phyloP scores from a whole-genome alignment of 2,888 invertebrate genomes.

The Andricus curvator region DNA sequence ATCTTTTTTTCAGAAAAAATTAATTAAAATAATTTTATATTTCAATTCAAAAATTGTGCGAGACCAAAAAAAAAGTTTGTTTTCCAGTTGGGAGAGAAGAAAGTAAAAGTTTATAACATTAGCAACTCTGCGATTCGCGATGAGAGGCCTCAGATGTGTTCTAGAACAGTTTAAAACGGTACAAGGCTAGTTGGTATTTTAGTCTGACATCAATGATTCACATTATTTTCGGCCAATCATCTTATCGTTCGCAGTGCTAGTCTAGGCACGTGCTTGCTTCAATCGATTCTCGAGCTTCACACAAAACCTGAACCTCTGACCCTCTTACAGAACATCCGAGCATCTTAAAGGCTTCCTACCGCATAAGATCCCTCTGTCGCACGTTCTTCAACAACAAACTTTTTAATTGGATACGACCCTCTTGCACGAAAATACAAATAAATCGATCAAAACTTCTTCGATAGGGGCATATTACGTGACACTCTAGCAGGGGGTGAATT shows the following conservation, averaged over 20 bases:
- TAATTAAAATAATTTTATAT: no score
- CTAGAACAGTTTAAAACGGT: neutral
- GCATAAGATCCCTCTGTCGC: conserved; percentile 42
- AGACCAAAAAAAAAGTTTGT: no score
- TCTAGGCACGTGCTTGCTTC: neutral
- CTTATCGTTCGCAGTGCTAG: neutral
- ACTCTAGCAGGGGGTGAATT: no score
- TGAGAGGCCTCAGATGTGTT: neutral
- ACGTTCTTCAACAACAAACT: neutral
- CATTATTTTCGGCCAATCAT: conserved; percentile 10
- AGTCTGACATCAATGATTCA: conserved; percentile 10
- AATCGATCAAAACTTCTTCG: neutral
- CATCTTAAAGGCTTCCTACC: conserved; percentile 49
- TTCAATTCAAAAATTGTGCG: no score
- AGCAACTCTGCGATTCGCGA: neutral
- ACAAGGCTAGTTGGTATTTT: conserved; percentile 4
- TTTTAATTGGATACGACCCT: neutral
- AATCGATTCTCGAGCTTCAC: neutral
- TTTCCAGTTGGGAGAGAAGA: neutral
- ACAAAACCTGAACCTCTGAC: conserved; percentile 36
- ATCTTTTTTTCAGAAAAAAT: no score
- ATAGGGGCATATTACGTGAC: no score
- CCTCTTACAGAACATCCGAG: conserved; percentile 50
- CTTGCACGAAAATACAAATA: neutral
- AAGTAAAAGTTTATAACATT: neutral